These are phyloP conservation scores for Aotus griseimembra DNA, from an alignment of 2,797 vertebrate genomes.

Conservation along the genomic window DNA sequence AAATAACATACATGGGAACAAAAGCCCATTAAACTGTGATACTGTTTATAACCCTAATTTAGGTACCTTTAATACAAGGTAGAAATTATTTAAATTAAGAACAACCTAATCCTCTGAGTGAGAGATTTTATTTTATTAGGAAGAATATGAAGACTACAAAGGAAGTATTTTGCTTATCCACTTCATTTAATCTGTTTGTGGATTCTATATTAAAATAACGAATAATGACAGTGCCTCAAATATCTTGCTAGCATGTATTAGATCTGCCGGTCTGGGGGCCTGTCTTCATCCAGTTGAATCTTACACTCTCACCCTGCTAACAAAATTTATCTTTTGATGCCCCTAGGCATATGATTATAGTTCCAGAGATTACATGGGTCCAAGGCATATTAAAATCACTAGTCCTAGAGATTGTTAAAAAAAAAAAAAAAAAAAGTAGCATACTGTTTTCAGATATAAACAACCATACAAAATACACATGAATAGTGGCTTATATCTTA, in stretches of 20 bases:
- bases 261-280: not conserved
- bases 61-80: not conserved
- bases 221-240: not conserved
- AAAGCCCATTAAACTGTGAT: not conserved
- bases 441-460: not conserved
- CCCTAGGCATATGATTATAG: not conserved
- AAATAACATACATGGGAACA: not conserved
- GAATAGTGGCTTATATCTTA: not conserved
- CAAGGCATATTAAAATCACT: not conserved
- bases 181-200: not conserved
- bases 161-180: not conserved
- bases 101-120: not conserved
- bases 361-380: not conserved
- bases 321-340: not conserved
- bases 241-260: not conserved
- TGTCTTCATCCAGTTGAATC: conserved; percentile 2
- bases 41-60: not conserved
- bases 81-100: not conserved
- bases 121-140: conserved; percentile 16
- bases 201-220: not conserved
- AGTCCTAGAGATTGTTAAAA: not conserved
- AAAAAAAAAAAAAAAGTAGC: not conserved
- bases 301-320: not conserved
- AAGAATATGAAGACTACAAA: not conserved
- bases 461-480: not conserved